Base-by-base conservation (phyloP, 2,113 vertebrate genomes). In the Plectropomus leopardus region DNA sequence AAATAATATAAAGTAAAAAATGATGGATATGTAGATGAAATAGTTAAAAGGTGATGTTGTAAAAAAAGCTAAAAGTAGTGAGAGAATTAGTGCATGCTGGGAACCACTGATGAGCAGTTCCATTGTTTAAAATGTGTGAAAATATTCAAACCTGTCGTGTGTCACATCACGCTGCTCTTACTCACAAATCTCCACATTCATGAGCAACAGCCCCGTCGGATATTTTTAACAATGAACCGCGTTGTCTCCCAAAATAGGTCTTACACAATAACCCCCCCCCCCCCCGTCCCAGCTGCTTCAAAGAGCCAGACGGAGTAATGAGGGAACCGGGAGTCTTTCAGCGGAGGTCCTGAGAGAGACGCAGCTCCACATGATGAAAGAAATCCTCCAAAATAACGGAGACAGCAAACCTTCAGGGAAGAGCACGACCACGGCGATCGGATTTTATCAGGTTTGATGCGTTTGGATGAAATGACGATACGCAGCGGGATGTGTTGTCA, bases 231-330 rank as follows among this genome's bases (percentile, higher is more conserved):
- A 54, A 64, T 59, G 68, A 61, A 40, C 66, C 11, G 9, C 48
- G 66, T 16, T 60, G 59, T 15, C 47, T 76, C 60, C 63, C 19
- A 7, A 81, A 82, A 78, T 51, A 68, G 19, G 16, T 50, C 63
- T 69, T 28, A 68, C 68, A 82, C 73, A 77, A 82, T 19, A 24
- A 36, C 15, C 61, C 44, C 59, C 1, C 58, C 72, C 66, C 66
- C 47, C 15, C 61, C 44, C 59, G 1, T 64, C 72, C 66, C 66
- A 13, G 14, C 8, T 8, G 80, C 63, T 81, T 81, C 76, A 83
- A 74, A 80, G 54, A 88, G 73, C 48, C 80, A 72, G 76, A 72
- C 73, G 2, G 59, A 11, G 34, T 78, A 83, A 88, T 75, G 80
- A 86, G 69, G 69, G 10, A 36, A 15, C 53, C 1, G 26, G 21